Evolutionary conservation across 2,797 vertebrate species (phyloP), one percentile per base, ranked within the genome.

Genomic region (Semotilus atromaculatus): DNA sequence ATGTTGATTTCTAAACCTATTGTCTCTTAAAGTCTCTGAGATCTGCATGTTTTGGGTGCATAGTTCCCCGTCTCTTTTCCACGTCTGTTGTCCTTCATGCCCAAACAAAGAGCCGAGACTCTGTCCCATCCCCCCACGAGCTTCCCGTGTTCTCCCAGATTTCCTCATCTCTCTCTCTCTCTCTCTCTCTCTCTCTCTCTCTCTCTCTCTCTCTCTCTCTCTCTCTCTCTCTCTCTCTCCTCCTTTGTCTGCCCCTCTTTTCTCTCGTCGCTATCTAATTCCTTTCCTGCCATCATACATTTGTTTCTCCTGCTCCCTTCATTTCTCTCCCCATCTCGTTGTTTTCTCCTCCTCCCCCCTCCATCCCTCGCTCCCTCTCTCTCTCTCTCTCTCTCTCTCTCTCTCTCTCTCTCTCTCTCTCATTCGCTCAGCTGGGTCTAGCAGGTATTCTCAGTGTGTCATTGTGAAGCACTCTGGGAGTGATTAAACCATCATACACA

Each of bases 401-500:
- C 38, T 8, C 38, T 38, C 36, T 40, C 40, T 2, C 40, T 40
- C 40, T 40, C 40, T 43, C 64, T 72, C 11, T 18, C 87, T 90
- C 89, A 78, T 83, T 67, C 88, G 53, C 70, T 58, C 62, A 36
- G 34, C 90, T 83, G 43, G 51, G 14, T 73, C 58, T 70, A 55
- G 84, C 78, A 87, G 81, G 88, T 86, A 86, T 86, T 80, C 88
- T 89, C 83, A 43, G 81, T 88, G 34, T 82, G 85, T 89, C 92
- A 91, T 91, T 93, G 93, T 93, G 93, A 94, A 94, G 93, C 93
- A 92, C 93, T 94, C 88, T 81, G 90, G 91, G 92, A 94, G 92
- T 95, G 94, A 95, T 96, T 96, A 94, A 94, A 91, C 93, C 92
- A 94, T 95, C 95, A 93, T 94, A 93, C 88, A 93, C 93, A 93